Base-by-base conservation (phyloP, 1,140 invertebrate genomes). In the Aphaenogaster floridana region DNA sequence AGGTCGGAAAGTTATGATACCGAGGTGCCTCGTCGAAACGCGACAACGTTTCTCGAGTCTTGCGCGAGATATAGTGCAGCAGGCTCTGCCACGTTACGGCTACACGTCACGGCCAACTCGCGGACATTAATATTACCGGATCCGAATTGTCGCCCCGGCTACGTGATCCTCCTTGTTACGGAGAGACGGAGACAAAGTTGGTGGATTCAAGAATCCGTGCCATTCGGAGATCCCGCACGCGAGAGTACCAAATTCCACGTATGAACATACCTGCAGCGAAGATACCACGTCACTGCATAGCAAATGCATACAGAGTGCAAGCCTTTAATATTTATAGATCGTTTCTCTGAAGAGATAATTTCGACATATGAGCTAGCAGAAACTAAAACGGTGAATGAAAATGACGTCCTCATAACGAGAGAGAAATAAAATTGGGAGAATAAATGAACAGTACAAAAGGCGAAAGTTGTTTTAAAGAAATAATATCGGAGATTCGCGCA, bases 1-100 rank as follows among this genome's bases (percentile, higher is more conserved):
- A 90, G 77, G 72, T 83, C 69, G 89, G 39, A 45, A 68, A 74
- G 39, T 61, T 63, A 54, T 48, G 72, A 66, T 50, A 50, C 69
- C 34, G 21, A 61, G 57, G n/a, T 39, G 45, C 11, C 45, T 68
- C 50, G n/a, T 34, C 42, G n/a, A 64, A 69, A 88, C 48, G 28
- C 54, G 69, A 89, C 69, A 81, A 77, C 48, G 52, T 77, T 61
- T 77, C 84, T 80, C 61, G 11, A 36, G 39, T 21, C 48, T 80
- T 48, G 83, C 63, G 77, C 76, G 61, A 52, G 15, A 77, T 52
- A 78, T 59, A 54, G 39, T 13, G 59, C 54, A 64, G 74, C 21
- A 79, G 52, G 9, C 34, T 76, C 28, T 54, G 34, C 13, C 28
- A 28, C 83, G 42, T 83, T 54, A 61, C 52, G 42, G 39, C 42